Percentiles rank a stretch among this genome's conserved stretches.
These are phyloP conservation scores for Ferrisia virgata DNA, from an alignment of 2,888 invertebrate genomes.

Conservation along the genomic window DNA sequence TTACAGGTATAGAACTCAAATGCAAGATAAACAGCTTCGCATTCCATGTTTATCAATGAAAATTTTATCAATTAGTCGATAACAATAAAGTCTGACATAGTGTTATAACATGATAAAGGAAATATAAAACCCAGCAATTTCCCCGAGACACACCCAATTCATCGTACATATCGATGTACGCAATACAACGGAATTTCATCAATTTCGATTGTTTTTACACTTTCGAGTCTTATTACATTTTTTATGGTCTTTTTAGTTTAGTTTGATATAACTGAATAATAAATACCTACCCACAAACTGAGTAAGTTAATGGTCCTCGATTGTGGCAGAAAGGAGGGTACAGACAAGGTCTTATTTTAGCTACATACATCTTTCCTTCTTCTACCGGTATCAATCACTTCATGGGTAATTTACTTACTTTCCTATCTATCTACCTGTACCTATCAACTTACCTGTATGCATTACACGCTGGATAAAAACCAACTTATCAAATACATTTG, in stretches of 20 bases:
- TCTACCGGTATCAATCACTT: no score
- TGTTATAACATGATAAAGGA: background rate
- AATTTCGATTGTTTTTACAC: slow-evolving; percentile 24
- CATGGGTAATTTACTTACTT: no score
- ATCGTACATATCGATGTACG: background rate
- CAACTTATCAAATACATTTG: no score
- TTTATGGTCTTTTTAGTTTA: slow-evolving; percentile 5
- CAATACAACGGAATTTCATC: slow-evolving; percentile 23
- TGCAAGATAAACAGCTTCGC: background rate
- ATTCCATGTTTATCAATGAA: background rate
- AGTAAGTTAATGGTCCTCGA: no score
- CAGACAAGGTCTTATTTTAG: no score
- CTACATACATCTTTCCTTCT: no score
- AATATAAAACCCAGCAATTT: background rate
- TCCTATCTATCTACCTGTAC: no score
- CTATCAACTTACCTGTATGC: no score
- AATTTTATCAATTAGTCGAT: slow-evolving; percentile 28
- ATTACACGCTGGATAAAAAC: no score
- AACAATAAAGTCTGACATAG: slow-evolving; percentile 10
- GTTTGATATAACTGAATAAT: background rate
- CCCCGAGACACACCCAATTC: slow-evolving; percentile 23
- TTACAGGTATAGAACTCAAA: background rate
- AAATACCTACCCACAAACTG: background rate
- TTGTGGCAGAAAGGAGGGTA: no score
- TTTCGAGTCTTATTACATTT: background rate